Conservation (phyloP, 1,140 invertebrate genomes). For the Plodia interpunctella region DNA sequence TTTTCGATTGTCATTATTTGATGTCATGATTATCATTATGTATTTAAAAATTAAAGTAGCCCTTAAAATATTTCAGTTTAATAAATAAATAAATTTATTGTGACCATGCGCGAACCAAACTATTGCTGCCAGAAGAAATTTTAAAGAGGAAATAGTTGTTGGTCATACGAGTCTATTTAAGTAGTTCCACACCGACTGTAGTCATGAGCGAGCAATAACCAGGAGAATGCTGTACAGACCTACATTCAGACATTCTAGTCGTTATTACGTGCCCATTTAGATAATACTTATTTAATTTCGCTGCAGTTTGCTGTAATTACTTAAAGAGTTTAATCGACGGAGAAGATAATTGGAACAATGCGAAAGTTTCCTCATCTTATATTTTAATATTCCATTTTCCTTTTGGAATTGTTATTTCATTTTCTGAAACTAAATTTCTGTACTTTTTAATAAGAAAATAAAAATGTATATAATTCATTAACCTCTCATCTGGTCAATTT, state of each 20-base stretch:
- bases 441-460: no score
- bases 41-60: no score
- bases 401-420: background rate
- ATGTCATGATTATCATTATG: no score
- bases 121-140: no score
- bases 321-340: slow-evolving; percentile 5
- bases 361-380: background rate
- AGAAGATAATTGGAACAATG: slow-evolving; percentile 4
- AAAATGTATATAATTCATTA: no score
- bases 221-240: background rate
- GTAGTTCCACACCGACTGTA: background rate
- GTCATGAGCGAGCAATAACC: background rate
- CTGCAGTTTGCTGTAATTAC: slow-evolving; percentile 6
- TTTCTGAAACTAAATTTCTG: no score
- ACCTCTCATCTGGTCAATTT: no score
- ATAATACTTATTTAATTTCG: slow-evolving; percentile 7
- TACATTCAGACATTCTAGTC: background rate
- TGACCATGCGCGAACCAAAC: no score
- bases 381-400: background rate
- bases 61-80: no score
- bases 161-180: background rate
- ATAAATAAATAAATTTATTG: no score
- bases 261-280: slow-evolving; percentile 5
- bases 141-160: background rate
- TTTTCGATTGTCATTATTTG: no score